Conservation (phyloP, 2,888 invertebrate genomes). For the Epirrhoe tristata region DNA sequence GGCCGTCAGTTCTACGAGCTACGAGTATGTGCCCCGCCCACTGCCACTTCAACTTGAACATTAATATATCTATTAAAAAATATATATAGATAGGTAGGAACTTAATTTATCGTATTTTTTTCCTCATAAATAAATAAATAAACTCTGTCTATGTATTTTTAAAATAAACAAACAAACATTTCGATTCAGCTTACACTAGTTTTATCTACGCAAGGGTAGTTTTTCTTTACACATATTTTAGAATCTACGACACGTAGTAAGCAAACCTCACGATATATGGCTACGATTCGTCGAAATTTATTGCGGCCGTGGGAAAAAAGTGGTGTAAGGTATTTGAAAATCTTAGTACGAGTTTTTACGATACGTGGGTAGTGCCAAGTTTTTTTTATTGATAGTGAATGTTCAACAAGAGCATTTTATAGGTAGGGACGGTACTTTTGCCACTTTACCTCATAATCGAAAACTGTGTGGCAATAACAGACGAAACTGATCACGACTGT, state of each 20-base stretch:
- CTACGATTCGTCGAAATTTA: constrained; percentile 57
- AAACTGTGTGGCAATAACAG: neutral
- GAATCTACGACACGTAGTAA: constrained; percentile 61
- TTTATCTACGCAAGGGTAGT: constrained; percentile 43
- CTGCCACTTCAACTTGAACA: too few species aligned
- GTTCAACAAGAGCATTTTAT: constrained; percentile 17
- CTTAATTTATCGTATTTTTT: too few species aligned
- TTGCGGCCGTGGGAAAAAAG: constrained; percentile 54
- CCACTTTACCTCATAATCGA: neutral
- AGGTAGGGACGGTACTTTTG: neutral
- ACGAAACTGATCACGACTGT: too few species aligned
- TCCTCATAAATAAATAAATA: neutral
- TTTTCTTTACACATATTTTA: constrained; percentile 60
- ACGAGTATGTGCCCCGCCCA: too few species aligned
- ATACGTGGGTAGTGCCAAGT: constrained; percentile 38
- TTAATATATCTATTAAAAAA: too few species aligned
- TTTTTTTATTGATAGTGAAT: constrained; percentile 29
- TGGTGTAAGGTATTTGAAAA: constrained; percentile 52
- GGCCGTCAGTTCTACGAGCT: too few species aligned
- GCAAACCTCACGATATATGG: constrained; percentile 59
- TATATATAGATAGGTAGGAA: too few species aligned
- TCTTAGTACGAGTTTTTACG: constrained; percentile 45
- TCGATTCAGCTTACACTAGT: neutral
- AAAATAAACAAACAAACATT: constrained; percentile 18
- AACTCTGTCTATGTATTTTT: neutral